Evolutionary conservation across 2,888 invertebrate genomes (phyloP).

Genomic region (Hirudinaria manillensis): DNA sequence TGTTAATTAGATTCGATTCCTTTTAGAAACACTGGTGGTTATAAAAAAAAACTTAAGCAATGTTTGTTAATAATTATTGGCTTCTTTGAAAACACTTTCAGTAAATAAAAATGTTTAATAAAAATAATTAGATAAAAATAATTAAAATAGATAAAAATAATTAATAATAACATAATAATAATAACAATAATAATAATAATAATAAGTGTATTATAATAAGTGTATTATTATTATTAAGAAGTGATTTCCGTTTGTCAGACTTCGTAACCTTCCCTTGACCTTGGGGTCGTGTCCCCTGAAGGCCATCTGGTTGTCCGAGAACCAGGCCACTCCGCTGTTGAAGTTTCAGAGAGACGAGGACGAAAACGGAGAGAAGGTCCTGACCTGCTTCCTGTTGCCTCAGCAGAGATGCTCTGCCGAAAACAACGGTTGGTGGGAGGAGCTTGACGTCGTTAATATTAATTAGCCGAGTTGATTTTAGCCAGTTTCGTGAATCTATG

Average conservation of each 20-base stretch:
- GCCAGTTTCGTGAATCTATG: too few species aligned
- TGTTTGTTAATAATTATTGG: background rate
- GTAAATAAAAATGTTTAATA: background rate
- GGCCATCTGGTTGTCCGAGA: slow-evolving; percentile 28
- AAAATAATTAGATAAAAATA: background rate
- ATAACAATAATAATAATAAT: too few species aligned
- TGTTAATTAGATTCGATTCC: too few species aligned
- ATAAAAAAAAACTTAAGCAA: too few species aligned
- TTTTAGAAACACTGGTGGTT: too few species aligned
- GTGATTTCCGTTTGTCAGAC: background rate
- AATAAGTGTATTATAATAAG: too few species aligned
- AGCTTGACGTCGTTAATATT: background rate
- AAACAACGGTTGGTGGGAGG: background rate
- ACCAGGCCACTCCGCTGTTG: slow-evolving; percentile 22
- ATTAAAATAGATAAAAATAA: background rate
- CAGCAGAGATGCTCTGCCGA: slow-evolving; percentile 7
- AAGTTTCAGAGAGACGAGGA: slow-evolving; percentile 28
- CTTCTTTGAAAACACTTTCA: background rate
- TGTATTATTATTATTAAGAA: too few species aligned
- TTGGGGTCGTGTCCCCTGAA: slow-evolving; percentile 24
- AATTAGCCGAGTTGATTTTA: too few species aligned
- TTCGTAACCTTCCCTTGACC: slow-evolving; percentile 18
- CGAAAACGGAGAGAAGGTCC: slow-evolving; percentile 21
- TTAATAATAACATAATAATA: too few species aligned
- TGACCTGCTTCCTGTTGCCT: slow-evolving; percentile 24